These are phyloP conservation scores for Gobio gobio DNA, from an alignment of 2,113 vertebrate genomes.

Conservation along the genomic window DNA sequence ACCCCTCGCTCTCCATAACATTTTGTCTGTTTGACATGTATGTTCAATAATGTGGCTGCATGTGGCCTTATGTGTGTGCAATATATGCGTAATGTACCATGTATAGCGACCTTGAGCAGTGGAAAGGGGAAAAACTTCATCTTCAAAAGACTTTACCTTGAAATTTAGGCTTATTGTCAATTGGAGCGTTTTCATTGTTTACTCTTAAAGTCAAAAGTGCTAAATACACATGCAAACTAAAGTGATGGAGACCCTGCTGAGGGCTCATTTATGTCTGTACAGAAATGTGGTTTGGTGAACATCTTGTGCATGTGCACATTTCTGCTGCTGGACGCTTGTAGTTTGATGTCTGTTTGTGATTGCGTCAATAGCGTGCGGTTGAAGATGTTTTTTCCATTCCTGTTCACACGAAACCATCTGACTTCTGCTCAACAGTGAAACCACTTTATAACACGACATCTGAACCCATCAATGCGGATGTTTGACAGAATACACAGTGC, in stretches of 20 bases:
- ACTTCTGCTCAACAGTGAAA: neutral
- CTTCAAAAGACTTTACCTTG: too few relatives aligned
- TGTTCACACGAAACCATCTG: neutral
- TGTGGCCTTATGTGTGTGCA: too few relatives aligned
- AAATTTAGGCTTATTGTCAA: too few relatives aligned
- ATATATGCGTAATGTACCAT: too few relatives aligned
- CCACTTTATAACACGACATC: neutral
- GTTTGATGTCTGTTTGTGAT: neutral
- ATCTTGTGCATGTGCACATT: neutral
- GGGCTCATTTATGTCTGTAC: neutral
- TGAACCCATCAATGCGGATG: too few relatives aligned
- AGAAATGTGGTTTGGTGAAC: neutral
- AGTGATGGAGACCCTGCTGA: neutral
- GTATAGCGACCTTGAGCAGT: too few relatives aligned
- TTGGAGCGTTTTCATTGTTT: neutral
- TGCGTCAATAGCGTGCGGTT: neutral
- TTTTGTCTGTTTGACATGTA: too few relatives aligned
- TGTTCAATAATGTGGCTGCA: too few relatives aligned
- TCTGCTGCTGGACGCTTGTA: neutral
- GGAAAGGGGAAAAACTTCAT: too few relatives aligned
- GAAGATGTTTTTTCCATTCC: neutral
- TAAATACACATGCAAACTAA: neutral
- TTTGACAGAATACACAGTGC: too few relatives aligned
- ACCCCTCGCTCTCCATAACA: too few relatives aligned
- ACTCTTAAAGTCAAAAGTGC: neutral